Base-by-base conservation (phyloP, 1,140 invertebrate species). In the Scaptodrosophila lebanonensis region DNA sequence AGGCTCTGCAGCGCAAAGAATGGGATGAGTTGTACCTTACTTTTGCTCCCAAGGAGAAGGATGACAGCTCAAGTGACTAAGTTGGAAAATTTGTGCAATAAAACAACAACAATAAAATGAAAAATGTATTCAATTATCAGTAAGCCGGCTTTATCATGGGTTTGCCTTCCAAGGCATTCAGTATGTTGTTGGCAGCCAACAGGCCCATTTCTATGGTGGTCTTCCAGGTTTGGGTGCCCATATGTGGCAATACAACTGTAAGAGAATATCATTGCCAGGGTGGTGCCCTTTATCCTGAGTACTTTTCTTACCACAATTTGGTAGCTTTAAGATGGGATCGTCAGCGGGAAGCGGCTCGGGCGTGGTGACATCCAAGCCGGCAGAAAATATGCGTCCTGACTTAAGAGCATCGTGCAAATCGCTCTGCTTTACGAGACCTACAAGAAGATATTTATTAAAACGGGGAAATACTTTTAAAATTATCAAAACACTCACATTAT, bases 341-440 rank as follows among this genome's bases (percentile, higher is more conserved):
- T 94, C 90, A 0, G 89, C 84, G 0, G 95, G 93, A 16, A 98
- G 73, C 2, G 96, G 97, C 88, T 98, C 96, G 0, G 96, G 96
- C 2, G 92, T 92, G 35, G 92, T 95, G 1, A 98, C 97, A 86
- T 98, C 97, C 1, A 98, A 88, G 1, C 95, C 97, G 0, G 96
- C 96, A 0, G 93, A 93, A 72, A 91, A 92, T 64, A 98, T 97
- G 56, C 89, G 86, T 0, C 91, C 90, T 38, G 89, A 88, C 44
- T 90, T 89, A 13, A 98, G 82, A 0, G 95, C 95, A 59, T 89
- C 86, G n/a, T 93, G 88, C 1, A 97, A 85, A 16, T 92, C 93
- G 17, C 92, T 88, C 64, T 95, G 94, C 61, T 95, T 90, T 0
- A 97, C 91, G 4, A 95, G 62, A 36, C 88, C 89, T 92, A 58